phyloP scores from a whole-genome alignment of 2,113 vertebrate genomes.

The Saimiri boliviensis region DNA sequence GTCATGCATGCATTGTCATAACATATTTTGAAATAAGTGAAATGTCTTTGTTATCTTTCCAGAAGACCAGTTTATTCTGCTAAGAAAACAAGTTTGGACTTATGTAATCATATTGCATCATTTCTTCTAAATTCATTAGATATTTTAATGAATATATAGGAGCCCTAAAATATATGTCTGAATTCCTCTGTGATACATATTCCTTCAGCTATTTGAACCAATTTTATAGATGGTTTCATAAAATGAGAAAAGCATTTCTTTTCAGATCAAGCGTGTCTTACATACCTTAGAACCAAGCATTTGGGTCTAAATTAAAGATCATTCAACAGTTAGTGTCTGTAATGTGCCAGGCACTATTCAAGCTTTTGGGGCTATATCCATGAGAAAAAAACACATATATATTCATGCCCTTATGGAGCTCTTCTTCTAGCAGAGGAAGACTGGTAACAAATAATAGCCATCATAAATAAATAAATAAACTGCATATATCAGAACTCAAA shows the following conservation, averaged over 20 bases:
- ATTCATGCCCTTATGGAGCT: neutral
- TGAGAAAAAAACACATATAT: neutral
- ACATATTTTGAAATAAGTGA: slow-evolving; percentile 2
- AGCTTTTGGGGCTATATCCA: neutral
- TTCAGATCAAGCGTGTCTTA: neutral
- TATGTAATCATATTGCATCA: neutral
- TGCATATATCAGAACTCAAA: neutral
- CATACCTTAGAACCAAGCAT: neutral
- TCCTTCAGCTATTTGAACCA: neutral
- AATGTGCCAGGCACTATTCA: neutral
- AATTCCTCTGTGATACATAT: neutral
- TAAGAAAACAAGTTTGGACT: slow-evolving; percentile 19
- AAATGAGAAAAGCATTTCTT: neutral
- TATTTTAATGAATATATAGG: neutral
- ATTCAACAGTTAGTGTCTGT: neutral
- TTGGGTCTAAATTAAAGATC: neutral
- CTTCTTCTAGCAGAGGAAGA: neutral
- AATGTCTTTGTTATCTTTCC: slow-evolving; percentile 13
- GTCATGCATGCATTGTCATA: neutral
- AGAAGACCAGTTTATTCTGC: neutral
- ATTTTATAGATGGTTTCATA: neutral
- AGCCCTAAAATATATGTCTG: neutral
- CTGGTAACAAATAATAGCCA: neutral
- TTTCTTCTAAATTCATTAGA: neutral
- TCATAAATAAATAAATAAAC: neutral